Percentiles rank a stretch among this genome's conserved stretches.
These are phyloP conservation scores for Drosophila kurseongensis DNA, from an alignment of 1,140 invertebrate genomes.

Conservation along the genomic window DNA sequence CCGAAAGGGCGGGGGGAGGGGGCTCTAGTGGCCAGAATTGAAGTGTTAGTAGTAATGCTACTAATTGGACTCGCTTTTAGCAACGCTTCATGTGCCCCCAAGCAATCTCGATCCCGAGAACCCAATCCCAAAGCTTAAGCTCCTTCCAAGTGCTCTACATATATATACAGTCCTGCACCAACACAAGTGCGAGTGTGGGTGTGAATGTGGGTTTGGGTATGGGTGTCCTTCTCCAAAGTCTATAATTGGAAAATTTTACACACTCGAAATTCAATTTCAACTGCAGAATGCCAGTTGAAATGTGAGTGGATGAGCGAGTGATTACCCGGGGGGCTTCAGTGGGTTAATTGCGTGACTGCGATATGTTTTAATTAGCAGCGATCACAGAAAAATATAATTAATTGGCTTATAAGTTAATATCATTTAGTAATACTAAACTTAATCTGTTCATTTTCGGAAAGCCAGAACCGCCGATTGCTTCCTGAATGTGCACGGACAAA, in stretches of 20 bases:
- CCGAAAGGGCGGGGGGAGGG: neutral
- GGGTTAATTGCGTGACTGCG: conserved; percentile 27
- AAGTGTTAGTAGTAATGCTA: conserved; percentile 83
- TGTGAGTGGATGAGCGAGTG: conserved; percentile 1
- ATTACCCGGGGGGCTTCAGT: conserved; percentile 5
- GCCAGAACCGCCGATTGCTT: neutral
- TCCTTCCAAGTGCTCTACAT: conserved; percentile 46
- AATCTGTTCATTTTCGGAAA: neutral
- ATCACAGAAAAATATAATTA: neutral
- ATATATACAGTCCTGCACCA: neutral
- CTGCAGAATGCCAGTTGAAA: conserved; percentile 38
- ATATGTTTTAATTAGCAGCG: conserved; percentile 33
- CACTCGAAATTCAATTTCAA: conserved; percentile 79
- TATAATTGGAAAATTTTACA: conserved; percentile 82
- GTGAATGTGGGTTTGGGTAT: conserved; percentile 9
- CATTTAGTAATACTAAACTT: no score
- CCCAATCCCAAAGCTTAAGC: conserved; percentile 25
- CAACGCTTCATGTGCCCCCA: conserved; percentile 60
- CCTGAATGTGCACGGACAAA: no score
- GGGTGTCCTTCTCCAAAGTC: conserved; percentile 47
- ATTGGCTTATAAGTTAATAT: no score
- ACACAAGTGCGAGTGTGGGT: neutral
- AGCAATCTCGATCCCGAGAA: conserved; percentile 24
- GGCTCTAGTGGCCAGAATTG: conserved; percentile 61
- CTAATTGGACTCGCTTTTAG: conserved; percentile 83